Evolutionary conservation across 2,888 invertebrate species (phyloP), one percentile per base, ranked within the genome.

Genomic region (Hirtodrosophila duncani): DNA sequence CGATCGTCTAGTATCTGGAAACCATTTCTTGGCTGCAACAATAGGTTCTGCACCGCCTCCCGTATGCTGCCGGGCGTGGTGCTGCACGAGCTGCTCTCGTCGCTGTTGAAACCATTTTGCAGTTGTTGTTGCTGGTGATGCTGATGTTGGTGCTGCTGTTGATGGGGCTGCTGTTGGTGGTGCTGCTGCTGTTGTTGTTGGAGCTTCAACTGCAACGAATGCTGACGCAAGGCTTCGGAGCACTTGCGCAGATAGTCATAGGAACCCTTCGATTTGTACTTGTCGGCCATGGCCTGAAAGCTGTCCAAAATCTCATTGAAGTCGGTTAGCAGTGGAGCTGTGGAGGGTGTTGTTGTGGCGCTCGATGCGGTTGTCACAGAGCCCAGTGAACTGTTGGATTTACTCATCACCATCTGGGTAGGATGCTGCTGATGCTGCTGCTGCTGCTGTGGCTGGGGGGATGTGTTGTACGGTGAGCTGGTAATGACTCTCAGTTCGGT

Each of bases 1-100:
- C 93, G 92, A 88, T 93, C 93, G 82, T 93, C 93, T 88, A 92
- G 90, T 83, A 92, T 91, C 77, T 92, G 91, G 87, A 92, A 92
- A 13, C 92, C 93, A 83, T 93, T 92, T 52, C 93, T 88, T 8
- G 92, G 91, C 84, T 92, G 91, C 69, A 89, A 88, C 50, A 92
- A 87, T 36, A 92, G 88, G 72, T 92, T 92, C 58, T 91, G 89
- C 29, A 92, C 91, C 4, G 92, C 92, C 65, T 92, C 92, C 0
- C 92, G 88, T 17, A 92, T 92, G 14, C 92, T 90, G 3, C 90
- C 90, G 8, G 91, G 90, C 16, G 91, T 91, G 71, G 87, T 86
- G 59, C 84, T 84, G 59, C 86, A 83, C 6, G 84, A 84, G 50
- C 84, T 85, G 49, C 86, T 84, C 39, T 85, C 85, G 18, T 86